Base-by-base conservation (phyloP, 2,113 vertebrate species). In the Paralichthys olivaceus region DNA sequence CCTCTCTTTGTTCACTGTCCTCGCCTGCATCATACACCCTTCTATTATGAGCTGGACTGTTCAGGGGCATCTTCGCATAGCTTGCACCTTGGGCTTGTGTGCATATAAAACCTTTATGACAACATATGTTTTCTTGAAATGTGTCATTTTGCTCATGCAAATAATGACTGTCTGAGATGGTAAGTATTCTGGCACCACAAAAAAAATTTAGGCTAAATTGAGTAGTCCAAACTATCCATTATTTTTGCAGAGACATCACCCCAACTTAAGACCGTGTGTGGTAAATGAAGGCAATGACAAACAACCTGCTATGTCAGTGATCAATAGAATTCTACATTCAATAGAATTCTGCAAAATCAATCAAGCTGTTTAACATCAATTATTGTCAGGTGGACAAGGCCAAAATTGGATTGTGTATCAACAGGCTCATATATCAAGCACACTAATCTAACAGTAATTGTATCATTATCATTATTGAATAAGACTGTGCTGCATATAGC, bases 401-500 rank as follows among this genome's bases (percentile, higher is more conserved):
- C n/a, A 51, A 14, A 47, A 56, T 69, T 23, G 15, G 64, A 62
- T 55, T 34, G 29, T 61, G 13, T 17, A 53, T 53, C 26, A 34
- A n/a, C 53, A 63, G 51, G 19, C 19, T 7, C 23, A 40, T n/a
- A 47, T 55, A 43, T 32, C 26, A 28, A 40, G 1, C 25, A 29
- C 34, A 7, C 51, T 32, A 8, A 37, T 51, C 28, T 53, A 32
- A 54, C 23, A 22, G 23, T 63, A 28, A 37, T n/a, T 2, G 0
- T 19, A 25, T 62, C 19, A 68, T 51, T 19, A 43, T 58, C 28
- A 9, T 34, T 66, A 19, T 72, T 69, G 28, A 73, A 74, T 19
- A 60, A 43, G 43, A 7, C 23, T 37, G 49, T 53, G 66, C 54
- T 49, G 25, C 49, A 63, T 72, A 15, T 43, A 53, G 69, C 65